These are phyloP conservation scores for Lophius americanus DNA, from an alignment of 2,797 vertebrate species.

Conservation along the genomic window DNA sequence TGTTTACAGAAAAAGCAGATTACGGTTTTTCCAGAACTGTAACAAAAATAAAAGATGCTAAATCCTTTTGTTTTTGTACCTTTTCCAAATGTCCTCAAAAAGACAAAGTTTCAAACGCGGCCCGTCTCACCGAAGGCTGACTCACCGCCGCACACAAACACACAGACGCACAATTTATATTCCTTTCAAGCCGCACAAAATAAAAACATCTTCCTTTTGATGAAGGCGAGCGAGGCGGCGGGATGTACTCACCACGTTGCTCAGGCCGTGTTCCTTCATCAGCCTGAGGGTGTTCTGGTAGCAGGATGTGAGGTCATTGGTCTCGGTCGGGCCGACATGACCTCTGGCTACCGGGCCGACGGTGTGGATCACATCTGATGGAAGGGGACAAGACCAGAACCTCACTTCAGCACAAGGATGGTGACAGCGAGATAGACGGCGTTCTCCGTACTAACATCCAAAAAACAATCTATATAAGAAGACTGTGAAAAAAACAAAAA, in stretches of 20 bases:
- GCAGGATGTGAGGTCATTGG: slow-evolving; percentile 91
- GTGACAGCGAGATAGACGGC: neutral
- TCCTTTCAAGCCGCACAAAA: slow-evolving; percentile 36
- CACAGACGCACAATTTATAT: slow-evolving; percentile 35
- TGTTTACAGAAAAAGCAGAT: slow-evolving; percentile 68
- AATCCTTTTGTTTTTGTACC: slow-evolving; percentile 65
- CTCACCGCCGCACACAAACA: slow-evolving; percentile 42
- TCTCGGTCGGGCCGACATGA: slow-evolving; percentile 87
- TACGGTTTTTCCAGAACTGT: slow-evolving; percentile 60
- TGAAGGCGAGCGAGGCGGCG: neutral
- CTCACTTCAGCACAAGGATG: slow-evolving; percentile 32
- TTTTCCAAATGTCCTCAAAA: slow-evolving; percentile 50
- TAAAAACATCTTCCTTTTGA: slow-evolving; percentile 15
- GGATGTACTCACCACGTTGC: slow-evolving; percentile 90
- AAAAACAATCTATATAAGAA: too few species aligned
- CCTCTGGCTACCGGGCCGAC: slow-evolving; percentile 96
- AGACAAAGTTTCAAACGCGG: slow-evolving; percentile 33
- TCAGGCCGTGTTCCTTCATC: slow-evolving; percentile 89
- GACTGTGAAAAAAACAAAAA: too few species aligned
- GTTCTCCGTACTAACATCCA: too few species aligned
- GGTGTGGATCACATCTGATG: slow-evolving; percentile 96
- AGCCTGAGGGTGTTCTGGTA: slow-evolving; percentile 93
- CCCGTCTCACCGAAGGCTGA: slow-evolving; percentile 46
- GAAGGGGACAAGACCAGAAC: slow-evolving; percentile 46
- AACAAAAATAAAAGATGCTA: slow-evolving; percentile 68